These are phyloP conservation scores for Phasia obesa DNA, from an alignment of 2,888 invertebrate species.

Conservation along the genomic window DNA sequence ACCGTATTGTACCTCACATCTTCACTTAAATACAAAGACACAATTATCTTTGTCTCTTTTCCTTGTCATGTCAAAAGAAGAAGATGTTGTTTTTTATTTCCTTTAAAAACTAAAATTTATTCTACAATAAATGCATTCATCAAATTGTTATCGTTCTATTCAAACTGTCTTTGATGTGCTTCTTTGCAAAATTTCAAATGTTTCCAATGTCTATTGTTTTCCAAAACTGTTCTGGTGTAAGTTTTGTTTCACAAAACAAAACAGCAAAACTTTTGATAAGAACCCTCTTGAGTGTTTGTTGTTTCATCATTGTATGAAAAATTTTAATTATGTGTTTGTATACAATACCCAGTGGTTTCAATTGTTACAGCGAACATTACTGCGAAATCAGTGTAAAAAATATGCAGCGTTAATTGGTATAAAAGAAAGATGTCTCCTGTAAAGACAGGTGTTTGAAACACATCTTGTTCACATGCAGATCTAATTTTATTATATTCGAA, in stretches of 20 bases:
- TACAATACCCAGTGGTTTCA: too few relatives aligned
- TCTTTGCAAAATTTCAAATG: conserved; percentile 39
- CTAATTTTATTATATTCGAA: too few relatives aligned
- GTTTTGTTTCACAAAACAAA: conserved; percentile 40
- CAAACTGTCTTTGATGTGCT: conserved; percentile 9
- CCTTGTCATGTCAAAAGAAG: conserved; percentile 7
- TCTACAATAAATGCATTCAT: conserved; percentile 16
- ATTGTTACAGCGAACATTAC: too few relatives aligned
- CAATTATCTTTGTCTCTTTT: neutral
- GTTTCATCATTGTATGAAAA: conserved; percentile 5
- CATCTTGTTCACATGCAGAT: too few relatives aligned
- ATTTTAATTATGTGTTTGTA: conserved; percentile 2
- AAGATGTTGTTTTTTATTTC: conserved; percentile 28
- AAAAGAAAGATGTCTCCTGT: too few relatives aligned
- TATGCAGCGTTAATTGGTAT: too few relatives aligned
- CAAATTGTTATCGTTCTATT: conserved; percentile 45
- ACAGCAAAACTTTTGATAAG: conserved; percentile 48
- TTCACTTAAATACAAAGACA: neutral
- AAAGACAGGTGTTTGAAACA: too few relatives aligned
- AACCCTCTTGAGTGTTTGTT: neutral
- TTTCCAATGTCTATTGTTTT: conserved; percentile 54
- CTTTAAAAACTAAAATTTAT: conserved; percentile 11
- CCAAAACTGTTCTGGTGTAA: neutral
- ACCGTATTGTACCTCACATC: neutral
- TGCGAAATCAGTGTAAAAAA: too few relatives aligned